Evolutionary conservation across 2,888 invertebrate genomes (phyloP).

Genomic region (Erebia palarica): DNA sequence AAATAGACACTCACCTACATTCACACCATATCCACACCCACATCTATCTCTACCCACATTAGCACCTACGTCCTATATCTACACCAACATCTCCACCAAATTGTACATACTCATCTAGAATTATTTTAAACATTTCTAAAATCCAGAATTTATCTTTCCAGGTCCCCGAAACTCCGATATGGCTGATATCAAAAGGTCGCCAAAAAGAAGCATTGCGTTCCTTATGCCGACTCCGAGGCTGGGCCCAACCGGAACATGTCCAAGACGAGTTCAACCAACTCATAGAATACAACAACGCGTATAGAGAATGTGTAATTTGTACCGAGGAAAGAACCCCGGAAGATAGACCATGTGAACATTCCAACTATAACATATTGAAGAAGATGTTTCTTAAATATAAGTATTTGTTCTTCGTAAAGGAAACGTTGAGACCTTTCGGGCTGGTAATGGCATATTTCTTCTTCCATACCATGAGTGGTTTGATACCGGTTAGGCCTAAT

Average conservation of each 20-base stretch:
- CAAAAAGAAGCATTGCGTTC: constrained; percentile 78
- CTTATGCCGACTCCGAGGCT: constrained; percentile 81
- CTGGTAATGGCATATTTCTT: constrained; percentile 80
- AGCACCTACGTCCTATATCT: too few relatives aligned
- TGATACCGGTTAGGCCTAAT: constrained; percentile 77
- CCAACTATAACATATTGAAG: constrained; percentile 52
- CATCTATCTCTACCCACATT: too few relatives aligned
- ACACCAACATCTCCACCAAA: too few relatives aligned
- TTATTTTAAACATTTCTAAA: background rate
- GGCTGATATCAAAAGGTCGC: constrained; percentile 82
- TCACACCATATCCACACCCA: too few relatives aligned
- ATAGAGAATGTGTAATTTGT: constrained; percentile 65
- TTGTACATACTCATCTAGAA: background rate
- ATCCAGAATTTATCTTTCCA: constrained; percentile 45
- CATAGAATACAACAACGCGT: constrained; percentile 65
- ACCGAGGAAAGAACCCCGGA: constrained; percentile 53
- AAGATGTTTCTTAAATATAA: constrained; percentile 55
- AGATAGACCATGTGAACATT: constrained; percentile 57
- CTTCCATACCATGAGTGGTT: constrained; percentile 77
- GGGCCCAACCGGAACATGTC: constrained; percentile 77
- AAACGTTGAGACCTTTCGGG: constrained; percentile 77
- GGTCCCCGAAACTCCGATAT: constrained; percentile 84
- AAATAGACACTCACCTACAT: too few relatives aligned
- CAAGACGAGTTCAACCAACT: constrained; percentile 77
- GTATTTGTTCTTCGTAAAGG: constrained; percentile 72